Evolutionary conservation across 2,797 vertebrate genomes (phyloP).

Genomic region (Lithobates pipiens): DNA sequence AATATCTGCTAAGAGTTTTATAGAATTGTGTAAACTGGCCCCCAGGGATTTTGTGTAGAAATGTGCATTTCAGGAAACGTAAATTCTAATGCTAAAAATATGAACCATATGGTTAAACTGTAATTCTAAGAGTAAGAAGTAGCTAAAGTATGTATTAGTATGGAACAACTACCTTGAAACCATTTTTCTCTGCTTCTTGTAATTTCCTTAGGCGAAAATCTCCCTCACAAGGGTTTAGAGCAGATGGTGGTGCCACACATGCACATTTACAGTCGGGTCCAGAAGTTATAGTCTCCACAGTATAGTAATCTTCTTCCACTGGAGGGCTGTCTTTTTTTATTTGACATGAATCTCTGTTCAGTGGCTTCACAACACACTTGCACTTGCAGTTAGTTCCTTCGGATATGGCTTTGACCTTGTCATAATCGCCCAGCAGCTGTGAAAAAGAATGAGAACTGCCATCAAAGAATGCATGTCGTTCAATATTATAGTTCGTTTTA

Average conservation of each 20-base stretch:
- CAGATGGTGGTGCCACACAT: constrained; percentile 89
- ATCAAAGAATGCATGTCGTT: not conserved
- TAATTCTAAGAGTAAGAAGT: no score
- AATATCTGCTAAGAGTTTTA: no score
- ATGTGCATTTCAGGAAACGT: no score
- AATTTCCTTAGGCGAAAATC: constrained; percentile 89
- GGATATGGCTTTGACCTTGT: constrained; percentile 94
- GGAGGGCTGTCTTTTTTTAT: constrained; percentile 81
- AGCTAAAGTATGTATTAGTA: no score
- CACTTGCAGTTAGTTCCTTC: constrained; percentile 95
- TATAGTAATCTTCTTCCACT: constrained; percentile 85
- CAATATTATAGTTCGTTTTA: no score
- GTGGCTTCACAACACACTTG: constrained; percentile 94
- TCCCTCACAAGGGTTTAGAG: constrained; percentile 90
- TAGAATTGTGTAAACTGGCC: no score
- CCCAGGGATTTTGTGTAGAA: no score
- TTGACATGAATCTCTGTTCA: constrained; percentile 87
- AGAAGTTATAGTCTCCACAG: constrained; percentile 91
- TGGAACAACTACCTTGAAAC: constrained; percentile 84
- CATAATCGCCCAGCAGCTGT: constrained; percentile 95
- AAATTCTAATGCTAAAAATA: no score
- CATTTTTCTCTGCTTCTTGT: constrained; percentile 81
- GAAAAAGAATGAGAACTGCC: constrained; percentile 64
- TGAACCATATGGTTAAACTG: no score
- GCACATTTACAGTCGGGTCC: constrained; percentile 91